Percentiles rank a stretch among this genome's conserved stretches.
phyloP scores from a whole-genome alignment of 2,888 invertebrate species.

The Trichopoda pennipes region DNA sequence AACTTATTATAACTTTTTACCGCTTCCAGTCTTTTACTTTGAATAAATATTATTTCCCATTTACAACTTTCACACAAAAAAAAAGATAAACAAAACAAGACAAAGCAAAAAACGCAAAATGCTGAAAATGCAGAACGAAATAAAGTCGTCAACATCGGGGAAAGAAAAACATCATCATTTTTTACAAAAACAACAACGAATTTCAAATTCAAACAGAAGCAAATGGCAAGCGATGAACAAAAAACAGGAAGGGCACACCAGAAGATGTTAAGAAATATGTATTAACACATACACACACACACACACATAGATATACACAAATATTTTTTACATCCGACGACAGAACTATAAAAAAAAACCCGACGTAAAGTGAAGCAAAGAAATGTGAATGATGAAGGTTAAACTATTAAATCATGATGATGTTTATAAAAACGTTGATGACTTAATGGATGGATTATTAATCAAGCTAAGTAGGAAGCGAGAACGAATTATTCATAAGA shows the following conservation, averaged over 20 bases:
- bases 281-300: background rate
- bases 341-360: background rate
- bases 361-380: background rate
- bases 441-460: conserved; percentile 44
- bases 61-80: conserved; percentile 14
- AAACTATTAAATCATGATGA: conserved; percentile 31
- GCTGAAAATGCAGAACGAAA: background rate
- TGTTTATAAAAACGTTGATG: conserved; percentile 13
- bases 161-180: conserved; percentile 35
- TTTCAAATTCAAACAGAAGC: conserved; percentile 30
- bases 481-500: background rate
- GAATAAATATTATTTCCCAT: conserved; percentile 43
- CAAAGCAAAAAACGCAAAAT: background rate
- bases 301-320: background rate
- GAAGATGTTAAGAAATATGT: background rate
- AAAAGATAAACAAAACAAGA: conserved; percentile 9
- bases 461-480: conserved; percentile 49
- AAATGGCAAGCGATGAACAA: background rate
- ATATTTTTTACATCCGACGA: conserved; percentile 16
- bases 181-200: conserved; percentile 24
- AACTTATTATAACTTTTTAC: conserved; percentile 20
- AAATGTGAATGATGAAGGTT: conserved; percentile 50
- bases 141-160: conserved; percentile 40
- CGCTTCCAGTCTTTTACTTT: conserved; percentile 16
- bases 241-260: background rate